Conservation (phyloP, 2,797 vertebrate genomes). For the Coracias cyanogaster region DNA sequence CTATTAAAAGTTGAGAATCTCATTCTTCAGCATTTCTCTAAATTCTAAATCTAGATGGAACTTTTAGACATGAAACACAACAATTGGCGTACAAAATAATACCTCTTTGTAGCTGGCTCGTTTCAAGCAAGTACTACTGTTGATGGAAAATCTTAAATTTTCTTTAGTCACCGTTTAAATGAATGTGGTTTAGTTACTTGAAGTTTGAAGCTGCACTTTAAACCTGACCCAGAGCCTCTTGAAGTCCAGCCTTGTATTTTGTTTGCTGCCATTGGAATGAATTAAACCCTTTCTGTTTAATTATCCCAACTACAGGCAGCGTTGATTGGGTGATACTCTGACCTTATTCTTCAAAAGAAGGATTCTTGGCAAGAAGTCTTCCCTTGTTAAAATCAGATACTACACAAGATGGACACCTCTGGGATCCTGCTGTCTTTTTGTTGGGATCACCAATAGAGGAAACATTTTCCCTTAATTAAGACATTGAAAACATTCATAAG, state of each 20-base stretch:
- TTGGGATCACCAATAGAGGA: not conserved
- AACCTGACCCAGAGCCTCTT: not conserved
- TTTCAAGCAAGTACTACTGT: not conserved
- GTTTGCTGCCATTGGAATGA: not conserved
- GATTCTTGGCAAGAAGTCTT: constrained; percentile 18
- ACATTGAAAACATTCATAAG: not conserved
- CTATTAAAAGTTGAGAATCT: not conserved
- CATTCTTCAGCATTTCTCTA: not conserved
- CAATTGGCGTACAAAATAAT: not conserved
- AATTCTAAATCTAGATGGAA: not conserved
- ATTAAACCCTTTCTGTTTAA: not conserved
- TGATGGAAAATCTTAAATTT: not conserved
- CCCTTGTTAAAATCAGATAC: not conserved
- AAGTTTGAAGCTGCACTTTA: not conserved
- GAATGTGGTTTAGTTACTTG: not conserved
- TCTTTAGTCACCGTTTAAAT: not conserved
- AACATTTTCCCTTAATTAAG: constrained; percentile 35
- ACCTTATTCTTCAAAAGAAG: constrained; percentile 1
- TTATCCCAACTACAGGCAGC: not conserved
- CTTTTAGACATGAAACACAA: not conserved
- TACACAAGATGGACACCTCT: not conserved
- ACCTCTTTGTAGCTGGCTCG: not conserved
- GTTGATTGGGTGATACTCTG: not conserved
- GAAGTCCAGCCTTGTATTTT: not conserved
- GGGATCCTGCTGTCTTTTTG: constrained; percentile 34